Evolutionary conservation across 2,113 vertebrate species (phyloP).

Genomic region (Grammomys surdaster): DNA sequence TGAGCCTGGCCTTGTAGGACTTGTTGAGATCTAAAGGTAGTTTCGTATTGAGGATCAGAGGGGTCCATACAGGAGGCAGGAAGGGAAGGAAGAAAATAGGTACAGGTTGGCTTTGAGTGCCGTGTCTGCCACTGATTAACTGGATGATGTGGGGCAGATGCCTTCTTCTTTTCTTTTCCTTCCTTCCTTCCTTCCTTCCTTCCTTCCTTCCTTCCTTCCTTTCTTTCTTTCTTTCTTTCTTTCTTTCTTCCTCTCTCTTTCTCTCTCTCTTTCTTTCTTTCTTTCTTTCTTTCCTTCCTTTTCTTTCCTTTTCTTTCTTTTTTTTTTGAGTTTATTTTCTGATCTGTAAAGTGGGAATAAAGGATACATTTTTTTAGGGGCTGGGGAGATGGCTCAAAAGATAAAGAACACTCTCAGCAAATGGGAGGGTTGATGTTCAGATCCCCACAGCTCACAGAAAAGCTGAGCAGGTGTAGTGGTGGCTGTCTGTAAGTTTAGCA

Average conservation of each 20-base stretch:
- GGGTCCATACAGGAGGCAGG: background rate
- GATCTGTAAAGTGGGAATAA: background rate
- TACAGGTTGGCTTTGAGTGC: background rate
- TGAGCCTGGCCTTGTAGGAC: background rate
- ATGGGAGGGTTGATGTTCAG: background rate
- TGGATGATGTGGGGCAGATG: background rate
- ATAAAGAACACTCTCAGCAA: background rate
- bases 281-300: background rate
- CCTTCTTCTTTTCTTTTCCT: background rate
- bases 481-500: background rate
- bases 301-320: background rate
- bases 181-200: no score
- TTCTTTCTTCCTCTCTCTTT: no score
- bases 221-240: no score
- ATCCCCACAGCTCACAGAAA: background rate
- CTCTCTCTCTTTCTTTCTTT: no score
- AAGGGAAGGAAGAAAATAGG: background rate
- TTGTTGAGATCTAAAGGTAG: background rate
- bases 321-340: background rate
- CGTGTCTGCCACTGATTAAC: background rate
- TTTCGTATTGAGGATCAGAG: background rate
- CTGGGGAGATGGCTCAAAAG: background rate
- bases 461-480: background rate
- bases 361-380: background rate
- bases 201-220: no score